Percentiles rank a stretch among this genome's conserved stretches.
Evolutionary conservation across 2,888 invertebrate species (phyloP).

Genomic region (Lasioglossum leucozonium): DNA sequence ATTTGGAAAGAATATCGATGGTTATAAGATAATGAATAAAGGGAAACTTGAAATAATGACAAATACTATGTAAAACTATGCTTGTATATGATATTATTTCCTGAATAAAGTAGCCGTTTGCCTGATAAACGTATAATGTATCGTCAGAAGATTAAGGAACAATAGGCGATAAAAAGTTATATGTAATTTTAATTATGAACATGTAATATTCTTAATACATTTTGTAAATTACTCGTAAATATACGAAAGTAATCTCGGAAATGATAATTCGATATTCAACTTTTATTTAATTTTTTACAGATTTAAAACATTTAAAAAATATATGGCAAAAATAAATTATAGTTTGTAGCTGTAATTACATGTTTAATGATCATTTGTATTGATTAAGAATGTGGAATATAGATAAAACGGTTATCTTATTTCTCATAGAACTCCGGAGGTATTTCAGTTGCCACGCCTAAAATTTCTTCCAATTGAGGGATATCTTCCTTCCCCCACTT

Average conservation of each 20-base stretch:
- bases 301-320: constrained; percentile 15
- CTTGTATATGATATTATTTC: constrained; percentile 82
- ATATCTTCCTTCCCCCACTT: constrained; percentile 35
- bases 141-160: constrained; percentile 41
- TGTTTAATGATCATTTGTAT: not conserved
- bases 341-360: constrained; percentile 14
- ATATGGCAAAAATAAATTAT: constrained; percentile 13
- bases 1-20: constrained; percentile 59
- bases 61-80: constrained; percentile 76
- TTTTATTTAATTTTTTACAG: constrained; percentile 19
- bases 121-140: constrained; percentile 77
- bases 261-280: constrained; percentile 24
- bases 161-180: constrained; percentile 28
- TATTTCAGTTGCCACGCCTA: constrained; percentile 76
- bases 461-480: constrained; percentile 65
- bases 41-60: constrained; percentile 70
- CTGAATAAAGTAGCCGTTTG: constrained; percentile 82
- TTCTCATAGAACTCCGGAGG: constrained; percentile 27
- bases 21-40: constrained; percentile 72
- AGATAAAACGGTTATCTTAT: constrained; percentile 22
- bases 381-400: not conserved
- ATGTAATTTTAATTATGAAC: constrained; percentile 57
- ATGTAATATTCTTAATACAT: constrained; percentile 48
- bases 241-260: constrained; percentile 29
- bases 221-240: constrained; percentile 53